Conservation (phyloP, 1,140 invertebrate genomes). For the Papilio aristodemus region DNA sequence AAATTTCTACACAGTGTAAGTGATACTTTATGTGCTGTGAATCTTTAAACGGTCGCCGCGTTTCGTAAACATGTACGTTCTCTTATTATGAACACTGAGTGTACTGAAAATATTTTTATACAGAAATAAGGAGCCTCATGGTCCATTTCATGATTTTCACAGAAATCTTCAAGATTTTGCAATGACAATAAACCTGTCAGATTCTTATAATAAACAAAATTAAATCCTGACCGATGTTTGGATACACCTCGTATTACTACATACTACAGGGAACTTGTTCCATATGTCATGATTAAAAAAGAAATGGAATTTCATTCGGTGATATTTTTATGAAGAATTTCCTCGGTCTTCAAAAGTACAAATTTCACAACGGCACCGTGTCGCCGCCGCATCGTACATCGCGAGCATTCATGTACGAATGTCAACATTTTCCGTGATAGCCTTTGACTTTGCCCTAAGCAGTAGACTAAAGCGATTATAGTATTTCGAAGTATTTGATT, state of each 20-base stretch:
- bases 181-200: too few species aligned
- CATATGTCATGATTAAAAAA: conserved; percentile 12
- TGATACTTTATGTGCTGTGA: conserved; percentile 20
- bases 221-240: too few species aligned
- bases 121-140: neutral
- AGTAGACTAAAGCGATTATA: neutral
- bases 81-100: neutral
- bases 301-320: neutral
- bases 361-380: conserved; percentile 35
- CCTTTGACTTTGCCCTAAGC: conserved; percentile 34
- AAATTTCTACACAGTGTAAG: conserved; percentile 14
- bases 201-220: too few species aligned
- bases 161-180: too few species aligned
- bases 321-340: conserved; percentile 34
- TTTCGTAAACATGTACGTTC: conserved; percentile 1
- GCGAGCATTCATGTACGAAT: conserved; percentile 27
- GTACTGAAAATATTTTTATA: neutral
- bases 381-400: conserved; percentile 4
- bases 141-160: too few species aligned
- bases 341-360: conserved; percentile 33
- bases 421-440: conserved; percentile 29
- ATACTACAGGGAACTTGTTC: neutral
- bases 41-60: neutral
- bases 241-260: neutral
- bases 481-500: neutral